Evolutionary conservation across 1,140 invertebrate genomes (phyloP).

Genomic region (Drosophila seguyi): DNA sequence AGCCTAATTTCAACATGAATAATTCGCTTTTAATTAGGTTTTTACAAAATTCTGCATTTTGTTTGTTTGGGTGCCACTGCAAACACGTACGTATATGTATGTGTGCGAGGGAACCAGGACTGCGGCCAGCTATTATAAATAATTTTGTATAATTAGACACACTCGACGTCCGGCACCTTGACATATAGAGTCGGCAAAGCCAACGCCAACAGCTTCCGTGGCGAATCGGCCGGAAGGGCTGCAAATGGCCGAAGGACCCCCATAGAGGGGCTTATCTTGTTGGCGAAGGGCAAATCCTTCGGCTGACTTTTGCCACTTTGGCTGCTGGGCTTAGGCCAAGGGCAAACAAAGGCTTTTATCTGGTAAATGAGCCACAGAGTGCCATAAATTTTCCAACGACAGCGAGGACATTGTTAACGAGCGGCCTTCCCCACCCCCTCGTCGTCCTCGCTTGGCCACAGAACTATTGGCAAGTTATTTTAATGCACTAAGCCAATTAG

Average conservation of each 20-base stretch:
- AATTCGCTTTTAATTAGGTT: slow-evolving; percentile 82
- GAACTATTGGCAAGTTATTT: slow-evolving; percentile 82
- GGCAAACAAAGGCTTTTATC: slow-evolving; percentile 72
- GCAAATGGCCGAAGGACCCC: slow-evolving; percentile 21
- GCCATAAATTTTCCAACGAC: slow-evolving; percentile 79
- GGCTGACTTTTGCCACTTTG: slow-evolving; percentile 44
- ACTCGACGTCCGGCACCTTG: slow-evolving; percentile 71
- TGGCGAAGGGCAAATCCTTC: slow-evolving; percentile 60
- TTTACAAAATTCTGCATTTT: slow-evolving; percentile 71
- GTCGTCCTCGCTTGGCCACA: slow-evolving; percentile 56
- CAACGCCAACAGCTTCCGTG: slow-evolving; percentile 31
- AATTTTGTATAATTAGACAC: slow-evolving; percentile 83
- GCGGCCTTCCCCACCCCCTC: not conserved
- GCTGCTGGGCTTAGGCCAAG: slow-evolving; percentile 68
- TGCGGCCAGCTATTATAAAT: slow-evolving; percentile 76
- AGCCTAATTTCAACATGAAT: slow-evolving; percentile 66
- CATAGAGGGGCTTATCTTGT: slow-evolving; percentile 35
- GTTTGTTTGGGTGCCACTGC: slow-evolving; percentile 49
- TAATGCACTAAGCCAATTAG: slow-evolving; percentile 83
- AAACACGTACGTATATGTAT: slow-evolving; percentile 1
- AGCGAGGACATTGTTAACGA: slow-evolving; percentile 64
- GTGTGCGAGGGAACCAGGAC: slow-evolving; percentile 3
- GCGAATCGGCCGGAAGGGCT: slow-evolving; percentile 31
- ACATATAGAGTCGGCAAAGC: slow-evolving; percentile 55
- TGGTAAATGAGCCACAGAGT: slow-evolving; percentile 80